Conservation (phyloP, 2,888 invertebrate species). For the Sesia apiformis region DNA sequence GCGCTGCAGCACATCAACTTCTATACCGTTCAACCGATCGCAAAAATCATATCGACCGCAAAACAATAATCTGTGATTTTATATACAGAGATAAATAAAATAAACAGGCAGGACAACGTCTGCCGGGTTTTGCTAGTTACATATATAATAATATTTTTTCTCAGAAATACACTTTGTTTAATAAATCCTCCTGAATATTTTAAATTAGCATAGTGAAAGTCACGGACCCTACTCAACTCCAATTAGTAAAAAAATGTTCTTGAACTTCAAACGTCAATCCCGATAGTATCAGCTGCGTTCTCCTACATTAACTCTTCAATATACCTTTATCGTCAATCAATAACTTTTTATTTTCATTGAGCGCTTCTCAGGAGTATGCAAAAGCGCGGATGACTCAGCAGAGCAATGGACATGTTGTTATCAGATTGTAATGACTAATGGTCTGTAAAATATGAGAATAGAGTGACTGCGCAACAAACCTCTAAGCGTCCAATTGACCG, state of each 20-base stretch:
- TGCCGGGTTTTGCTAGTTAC: too few species aligned
- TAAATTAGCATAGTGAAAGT: conserved; percentile 6
- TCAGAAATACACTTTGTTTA: background rate
- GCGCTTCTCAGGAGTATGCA: conserved; percentile 27
- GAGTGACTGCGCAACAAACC: conserved; percentile 33
- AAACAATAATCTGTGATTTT: too few species aligned
- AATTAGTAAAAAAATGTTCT: conserved; percentile 15
- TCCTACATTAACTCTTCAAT: conserved; percentile 20
- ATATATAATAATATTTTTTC: too few species aligned
- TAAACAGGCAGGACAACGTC: too few species aligned
- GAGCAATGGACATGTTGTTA: conserved; percentile 27
- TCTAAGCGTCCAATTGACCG: background rate
- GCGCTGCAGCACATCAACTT: too few species aligned
- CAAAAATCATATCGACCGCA: too few species aligned
- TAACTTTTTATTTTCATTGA: conserved; percentile 18
- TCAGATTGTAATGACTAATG: conserved; percentile 45
- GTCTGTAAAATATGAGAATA: conserved; percentile 26
- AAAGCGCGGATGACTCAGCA: conserved; percentile 43
- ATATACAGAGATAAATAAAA: too few species aligned
- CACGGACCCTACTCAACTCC: conserved; percentile 14
- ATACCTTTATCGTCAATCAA: conserved; percentile 22
- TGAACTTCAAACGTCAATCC: conserved; percentile 12
- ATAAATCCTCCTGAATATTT: background rate
- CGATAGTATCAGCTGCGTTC: conserved; percentile 23
- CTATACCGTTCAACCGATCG: too few species aligned